A percentile compares a stretch with the other conserved stretches of the same genome.
Evolutionary conservation across 2,113 vertebrate genomes (phyloP).

Genomic region (Daboia siamensis): DNA sequence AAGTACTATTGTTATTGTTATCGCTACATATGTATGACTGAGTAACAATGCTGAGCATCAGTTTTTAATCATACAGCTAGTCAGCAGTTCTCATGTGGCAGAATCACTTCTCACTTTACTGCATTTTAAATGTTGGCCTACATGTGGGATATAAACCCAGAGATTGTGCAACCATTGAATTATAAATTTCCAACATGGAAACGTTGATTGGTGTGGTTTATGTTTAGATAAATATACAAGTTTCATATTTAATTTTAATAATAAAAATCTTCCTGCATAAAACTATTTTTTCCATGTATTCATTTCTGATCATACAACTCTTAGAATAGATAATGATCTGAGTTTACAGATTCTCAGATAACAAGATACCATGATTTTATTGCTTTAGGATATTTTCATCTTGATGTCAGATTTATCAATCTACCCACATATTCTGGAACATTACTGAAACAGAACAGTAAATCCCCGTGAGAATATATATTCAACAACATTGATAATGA

Average conservation of each 20-base stretch:
- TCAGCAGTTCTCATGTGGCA: neutral
- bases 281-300: neutral
- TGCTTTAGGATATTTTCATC: neutral
- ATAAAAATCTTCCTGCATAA: fast-evolving
- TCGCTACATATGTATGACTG: neutral
- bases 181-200: neutral
- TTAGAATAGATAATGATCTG: neutral
- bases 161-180: neutral
- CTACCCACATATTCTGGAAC: neutral
- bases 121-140: neutral
- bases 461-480: neutral
- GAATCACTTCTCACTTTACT: neutral
- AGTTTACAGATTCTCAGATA: neutral
- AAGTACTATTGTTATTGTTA: neutral
- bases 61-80: neutral
- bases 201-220: neutral
- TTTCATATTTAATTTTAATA: neutral
- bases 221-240: fast-evolving
- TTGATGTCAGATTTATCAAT: neutral
- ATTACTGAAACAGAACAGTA: neutral
- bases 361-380: neutral
- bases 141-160: neutral
- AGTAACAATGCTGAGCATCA: neutral
- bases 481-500: neutral
- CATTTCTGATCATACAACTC: neutral